Conservation (phyloP, 2,888 invertebrate genomes). For the Corythucha ciliata region DNA sequence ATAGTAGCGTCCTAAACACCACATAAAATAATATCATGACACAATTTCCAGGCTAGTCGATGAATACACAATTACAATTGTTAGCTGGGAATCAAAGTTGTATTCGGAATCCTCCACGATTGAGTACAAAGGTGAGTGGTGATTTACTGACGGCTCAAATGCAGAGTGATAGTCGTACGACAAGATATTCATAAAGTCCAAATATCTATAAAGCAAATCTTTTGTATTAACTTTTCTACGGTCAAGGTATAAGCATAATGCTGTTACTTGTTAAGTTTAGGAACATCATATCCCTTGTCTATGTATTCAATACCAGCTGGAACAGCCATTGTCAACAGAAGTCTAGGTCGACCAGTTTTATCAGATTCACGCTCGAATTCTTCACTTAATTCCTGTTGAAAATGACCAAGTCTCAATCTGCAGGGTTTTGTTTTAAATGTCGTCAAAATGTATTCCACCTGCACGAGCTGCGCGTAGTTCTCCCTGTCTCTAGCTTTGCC, state of each 20-base stretch:
- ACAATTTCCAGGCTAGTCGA: background rate
- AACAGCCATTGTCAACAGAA: constrained; percentile 85
- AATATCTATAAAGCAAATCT: constrained; percentile 42
- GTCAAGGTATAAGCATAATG: background rate
- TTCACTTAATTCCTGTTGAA: constrained; percentile 62
- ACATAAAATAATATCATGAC: background rate
- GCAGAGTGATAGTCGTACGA: constrained; percentile 90
- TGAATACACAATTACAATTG: constrained; percentile 60
- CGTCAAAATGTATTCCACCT: constrained; percentile 44
- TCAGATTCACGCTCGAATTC: constrained; percentile 80
- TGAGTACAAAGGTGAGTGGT: constrained; percentile 76
- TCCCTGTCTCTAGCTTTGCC: constrained; percentile 65
- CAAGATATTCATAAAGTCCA: constrained; percentile 86
- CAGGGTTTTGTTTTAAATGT: no score
- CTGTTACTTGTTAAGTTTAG: constrained; percentile 68
- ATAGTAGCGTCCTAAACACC: constrained; percentile 73
- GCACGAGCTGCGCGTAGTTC: constrained; percentile 78
- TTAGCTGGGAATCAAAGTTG: constrained; percentile 75
- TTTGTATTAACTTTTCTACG: background rate
- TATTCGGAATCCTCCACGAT: constrained; percentile 70
- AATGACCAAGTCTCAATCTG: no score
- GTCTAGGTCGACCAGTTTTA: constrained; percentile 67
- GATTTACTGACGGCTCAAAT: constrained; percentile 81
- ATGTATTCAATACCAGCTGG: constrained; percentile 90
- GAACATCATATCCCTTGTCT: constrained; percentile 85